Conservation (phyloP, 64 coral and sea anemone species). For the Montipora efflorescens region DNA sequence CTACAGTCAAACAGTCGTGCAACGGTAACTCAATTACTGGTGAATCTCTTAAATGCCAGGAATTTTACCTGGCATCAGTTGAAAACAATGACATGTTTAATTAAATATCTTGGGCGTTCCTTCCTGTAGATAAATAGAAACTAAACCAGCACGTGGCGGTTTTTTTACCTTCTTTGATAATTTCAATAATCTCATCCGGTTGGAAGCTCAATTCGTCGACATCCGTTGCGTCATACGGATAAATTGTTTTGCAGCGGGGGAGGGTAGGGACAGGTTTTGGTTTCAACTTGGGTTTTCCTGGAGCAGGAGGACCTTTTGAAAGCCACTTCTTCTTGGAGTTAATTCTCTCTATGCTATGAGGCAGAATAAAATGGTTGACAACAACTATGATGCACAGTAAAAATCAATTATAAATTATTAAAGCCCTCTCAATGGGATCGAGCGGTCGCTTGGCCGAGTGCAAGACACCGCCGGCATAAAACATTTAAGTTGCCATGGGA, state of each 20-base stretch:
- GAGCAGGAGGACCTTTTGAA: constrained; percentile 73
- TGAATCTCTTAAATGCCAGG: too few relatives aligned
- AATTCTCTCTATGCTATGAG: constrained; percentile 73
- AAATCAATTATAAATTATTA: too few relatives aligned
- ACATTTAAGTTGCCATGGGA: too few relatives aligned
- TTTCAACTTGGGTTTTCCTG: constrained; percentile 76
- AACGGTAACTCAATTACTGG: too few relatives aligned
- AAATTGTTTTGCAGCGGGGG: constrained; percentile 88
- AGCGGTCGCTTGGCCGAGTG: too few relatives aligned
- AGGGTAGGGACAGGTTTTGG: constrained; percentile 84
- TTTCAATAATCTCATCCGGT: constrained; percentile 87
- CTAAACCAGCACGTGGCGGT: background rate
- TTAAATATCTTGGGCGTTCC: background rate
- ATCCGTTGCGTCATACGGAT: constrained; percentile 93
- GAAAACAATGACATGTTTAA: too few relatives aligned
- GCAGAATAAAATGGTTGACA: background rate
- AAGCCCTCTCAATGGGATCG: too few relatives aligned
- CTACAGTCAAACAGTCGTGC: too few relatives aligned
- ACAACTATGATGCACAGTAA: background rate
- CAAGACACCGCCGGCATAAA: too few relatives aligned
- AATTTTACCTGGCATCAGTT: too few relatives aligned
- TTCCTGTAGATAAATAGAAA: background rate
- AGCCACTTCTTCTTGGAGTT: constrained; percentile 56
- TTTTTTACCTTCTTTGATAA: constrained; percentile 94
- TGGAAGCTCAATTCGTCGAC: constrained; percentile 94